Evolutionary conservation across 1,140 invertebrate genomes (phyloP), one percentile per base, ranked within the genome.

Genomic region (Dysdera silvatica): DNA sequence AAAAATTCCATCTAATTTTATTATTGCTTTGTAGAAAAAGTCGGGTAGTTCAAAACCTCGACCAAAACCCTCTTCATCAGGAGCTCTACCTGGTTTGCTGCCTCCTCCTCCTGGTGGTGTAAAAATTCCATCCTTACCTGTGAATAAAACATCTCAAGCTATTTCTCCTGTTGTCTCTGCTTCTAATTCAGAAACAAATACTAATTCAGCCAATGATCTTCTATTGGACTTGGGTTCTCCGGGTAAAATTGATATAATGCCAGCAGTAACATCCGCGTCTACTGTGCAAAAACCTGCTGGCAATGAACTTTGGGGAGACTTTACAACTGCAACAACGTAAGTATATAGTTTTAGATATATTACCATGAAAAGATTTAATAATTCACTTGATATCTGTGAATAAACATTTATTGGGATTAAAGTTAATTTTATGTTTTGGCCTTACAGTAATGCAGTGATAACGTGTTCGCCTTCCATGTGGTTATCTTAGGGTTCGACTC

Each of bases 101-200:
- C 89, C 91, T 59, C 91, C 92, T 43, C 91, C 91, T 31, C 89
- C 91, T 29, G 86, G 88, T 23, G 85, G 82, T 45, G 74, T 82
- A 2, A 85, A 84, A 74, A 79, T 85, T 41, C 79, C 83, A 24
- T 82, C 83, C 61, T 84, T 84, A 51, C 80, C 86, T 26, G 80
- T 82, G 14, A 43, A n/a, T 24, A 63, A 48, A 63, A 26, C 26
- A 4, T 78, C 81, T 24, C 52, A 66, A 48, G 83, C 83, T 65
- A 83, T 84, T 65, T 83, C 84, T 16, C 69, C 70, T 26, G 71
- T 72, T 18, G 84, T 83, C 0, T 85, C 85, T 33, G 85, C 86
- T 18, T 56, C 14, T 24, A 12, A 16, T 40, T 37, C 32, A 23
- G 7, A 67, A 61, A 66, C 56, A 52, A 23, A 14, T 41, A 14